Evolutionary conservation across 1,140 invertebrate species (phyloP).

Genomic region (Brachionus calyciflorus): DNA sequence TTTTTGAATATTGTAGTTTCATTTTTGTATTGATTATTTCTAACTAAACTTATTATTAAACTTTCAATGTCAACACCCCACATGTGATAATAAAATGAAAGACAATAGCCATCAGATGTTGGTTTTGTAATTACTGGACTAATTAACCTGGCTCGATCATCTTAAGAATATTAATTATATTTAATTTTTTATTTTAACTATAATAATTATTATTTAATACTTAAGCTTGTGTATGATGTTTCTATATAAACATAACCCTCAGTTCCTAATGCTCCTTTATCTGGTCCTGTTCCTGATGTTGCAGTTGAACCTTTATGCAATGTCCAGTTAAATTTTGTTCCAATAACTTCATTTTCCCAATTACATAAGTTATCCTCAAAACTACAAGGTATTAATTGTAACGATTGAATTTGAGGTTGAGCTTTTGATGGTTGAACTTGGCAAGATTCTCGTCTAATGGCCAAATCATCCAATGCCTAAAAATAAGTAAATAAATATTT

Average conservation of each 20-base stretch:
- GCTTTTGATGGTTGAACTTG: constrained; percentile 13
- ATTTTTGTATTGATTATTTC: constrained; percentile 9
- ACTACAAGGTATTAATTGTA: constrained; percentile 62
- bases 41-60: neutral
- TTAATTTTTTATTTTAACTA: neutral
- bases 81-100: constrained; percentile 50
- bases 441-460: constrained; percentile 5
- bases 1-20: constrained; percentile 20
- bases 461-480: constrained; percentile 42
- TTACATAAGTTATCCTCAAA: constrained; percentile 63
- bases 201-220: neutral
- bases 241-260: constrained; percentile 51
- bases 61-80: constrained; percentile 48
- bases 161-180: neutral
- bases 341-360: constrained; percentile 18
- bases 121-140: constrained; percentile 24
- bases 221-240: constrained; percentile 49
- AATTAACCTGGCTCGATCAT: constrained; percentile 35
- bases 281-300: neutral
- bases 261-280: constrained; percentile 42
- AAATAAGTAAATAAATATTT: neutral
- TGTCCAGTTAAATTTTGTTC: constrained; percentile 44
- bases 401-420: constrained; percentile 7
- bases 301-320: neutral
- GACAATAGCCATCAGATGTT: constrained; percentile 29